Evolutionary conservation across 2,797 vertebrate species (phyloP), one percentile per base, ranked within the genome.

Genomic region (Macropus fuliginosus): DNA sequence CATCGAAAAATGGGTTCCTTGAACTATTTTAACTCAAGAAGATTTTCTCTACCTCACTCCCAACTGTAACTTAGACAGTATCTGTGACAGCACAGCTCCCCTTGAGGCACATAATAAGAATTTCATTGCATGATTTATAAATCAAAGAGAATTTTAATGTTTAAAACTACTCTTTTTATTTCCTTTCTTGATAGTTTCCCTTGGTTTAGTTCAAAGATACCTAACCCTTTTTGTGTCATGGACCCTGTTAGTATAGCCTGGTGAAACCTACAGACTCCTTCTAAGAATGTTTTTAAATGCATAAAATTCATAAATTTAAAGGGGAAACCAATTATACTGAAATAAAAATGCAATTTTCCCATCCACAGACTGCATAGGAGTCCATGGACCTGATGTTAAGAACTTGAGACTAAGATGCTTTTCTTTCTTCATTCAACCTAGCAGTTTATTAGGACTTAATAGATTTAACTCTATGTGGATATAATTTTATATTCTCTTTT

Each of bases 41-140:
- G 57, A 89, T 54, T 40, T 66, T 14, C 24, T 24, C 54, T 52
- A 34, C 14, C 46, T 34, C 31, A 56, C 91, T 92, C 11, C 3
- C n/a, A 40, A 66, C 91, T 55, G 34, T 27, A 29, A n/a, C 57
- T 0, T 6, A 62, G 56, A 94, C n/a, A n/a, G n/a, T n/a, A 13
- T 14, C 34, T 50, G 50, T 40, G 5, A 40, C 54, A 21, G 28
- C 24, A 46, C 27, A 57, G 46, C 91, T 91, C 92, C 90, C 1
- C 8, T 0, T 0, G 46, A 55, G 50, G 21, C 29, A 0, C 1
- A 21, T 18, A 55, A 16, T 28, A 34, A 6, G 46, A 21, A 16
- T 55, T 91, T 54, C 55, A 28, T 66, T 16, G 1, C n/a, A 14
- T 66, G 62, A 66, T 66, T 66, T 66, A 66, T 66, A 66, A n/a